Evolutionary conservation across 2,797 vertebrate species (phyloP).

Genomic region (Rhincodon typus): DNA sequence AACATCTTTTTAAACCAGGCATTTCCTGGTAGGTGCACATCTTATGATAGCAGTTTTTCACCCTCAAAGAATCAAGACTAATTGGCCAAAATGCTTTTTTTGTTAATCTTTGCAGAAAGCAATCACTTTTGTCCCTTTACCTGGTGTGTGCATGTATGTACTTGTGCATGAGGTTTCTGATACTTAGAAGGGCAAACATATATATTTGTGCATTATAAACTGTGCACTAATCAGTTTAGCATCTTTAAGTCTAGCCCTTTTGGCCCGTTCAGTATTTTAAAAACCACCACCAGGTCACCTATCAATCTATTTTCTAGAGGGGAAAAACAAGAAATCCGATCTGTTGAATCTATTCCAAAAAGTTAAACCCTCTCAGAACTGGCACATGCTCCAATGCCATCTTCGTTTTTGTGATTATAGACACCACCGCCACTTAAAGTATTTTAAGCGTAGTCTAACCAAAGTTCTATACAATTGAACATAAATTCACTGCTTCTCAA

Average conservation of each 20-base stretch:
- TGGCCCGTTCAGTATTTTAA: background rate
- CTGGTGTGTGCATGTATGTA: too few relatives aligned
- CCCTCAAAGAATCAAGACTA: too few relatives aligned
- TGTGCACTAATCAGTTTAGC: too few relatives aligned
- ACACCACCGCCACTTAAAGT: background rate
- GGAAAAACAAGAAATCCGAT: background rate
- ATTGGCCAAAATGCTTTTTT: too few relatives aligned
- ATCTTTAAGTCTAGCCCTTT: background rate
- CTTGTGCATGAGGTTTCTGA: too few relatives aligned
- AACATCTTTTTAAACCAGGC: too few relatives aligned
- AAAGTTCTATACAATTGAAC: background rate
- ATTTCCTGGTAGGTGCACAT: too few relatives aligned
- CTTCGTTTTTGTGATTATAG: background rate
- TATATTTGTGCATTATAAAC: too few relatives aligned
- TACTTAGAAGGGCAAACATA: too few relatives aligned
- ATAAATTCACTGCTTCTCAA: background rate
- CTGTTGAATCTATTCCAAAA: background rate
- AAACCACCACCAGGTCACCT: background rate
- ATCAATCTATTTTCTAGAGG: background rate
- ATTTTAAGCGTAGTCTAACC: background rate
- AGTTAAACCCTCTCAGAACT: background rate
- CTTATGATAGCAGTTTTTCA: too few relatives aligned
- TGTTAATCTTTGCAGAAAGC: too few relatives aligned
- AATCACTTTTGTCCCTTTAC: too few relatives aligned
- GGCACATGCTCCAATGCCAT: background rate